Evolutionary conservation across 2,797 vertebrate genomes (phyloP).

Genomic region (Astyanax mexicanus): DNA sequence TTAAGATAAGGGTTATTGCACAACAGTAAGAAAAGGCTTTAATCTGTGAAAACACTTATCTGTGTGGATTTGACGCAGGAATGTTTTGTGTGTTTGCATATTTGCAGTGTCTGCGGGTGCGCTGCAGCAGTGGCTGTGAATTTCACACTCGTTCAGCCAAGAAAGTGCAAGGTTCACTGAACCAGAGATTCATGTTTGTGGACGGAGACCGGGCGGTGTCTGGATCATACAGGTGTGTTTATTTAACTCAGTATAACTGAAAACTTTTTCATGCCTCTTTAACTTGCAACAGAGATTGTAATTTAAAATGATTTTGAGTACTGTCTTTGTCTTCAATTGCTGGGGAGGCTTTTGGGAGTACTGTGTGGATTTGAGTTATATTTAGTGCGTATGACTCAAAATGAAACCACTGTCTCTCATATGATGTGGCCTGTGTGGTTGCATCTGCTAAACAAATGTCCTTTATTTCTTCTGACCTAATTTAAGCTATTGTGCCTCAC

Average conservation of each 20-base stretch:
- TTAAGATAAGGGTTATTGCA: too few species aligned
- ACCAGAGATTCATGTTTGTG: constrained; percentile 95
- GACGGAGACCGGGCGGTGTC: constrained; percentile 93
- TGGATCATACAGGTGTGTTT: constrained; percentile 88
- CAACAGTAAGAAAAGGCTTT: too few species aligned
- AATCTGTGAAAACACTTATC: too few species aligned
- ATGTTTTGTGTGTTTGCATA: background rate
- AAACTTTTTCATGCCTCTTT: too few species aligned
- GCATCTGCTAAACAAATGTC: background rate
- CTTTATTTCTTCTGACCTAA: background rate
- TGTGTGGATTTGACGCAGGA: too few species aligned
- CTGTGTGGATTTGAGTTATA: background rate
- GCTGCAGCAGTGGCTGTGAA: constrained; percentile 87
- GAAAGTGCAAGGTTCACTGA: constrained; percentile 86
- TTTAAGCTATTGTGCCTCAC: background rate
- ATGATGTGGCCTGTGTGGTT: background rate
- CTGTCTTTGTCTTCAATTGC: background rate
- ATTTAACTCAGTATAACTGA: constrained; percentile 42
- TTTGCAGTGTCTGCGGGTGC: constrained; percentile 88
- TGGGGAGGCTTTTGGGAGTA: background rate
- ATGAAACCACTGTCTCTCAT: too few species aligned
- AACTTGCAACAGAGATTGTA: too few species aligned
- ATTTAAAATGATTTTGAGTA: background rate
- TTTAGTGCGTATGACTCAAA: too few species aligned
- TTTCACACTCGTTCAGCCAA: constrained; percentile 91